A percentile compares a stretch with the other conserved stretches of the same genome.
Conservation (phyloP, 2,113 vertebrate species). For the Rhynchopsitta pachyrhyncha region DNA sequence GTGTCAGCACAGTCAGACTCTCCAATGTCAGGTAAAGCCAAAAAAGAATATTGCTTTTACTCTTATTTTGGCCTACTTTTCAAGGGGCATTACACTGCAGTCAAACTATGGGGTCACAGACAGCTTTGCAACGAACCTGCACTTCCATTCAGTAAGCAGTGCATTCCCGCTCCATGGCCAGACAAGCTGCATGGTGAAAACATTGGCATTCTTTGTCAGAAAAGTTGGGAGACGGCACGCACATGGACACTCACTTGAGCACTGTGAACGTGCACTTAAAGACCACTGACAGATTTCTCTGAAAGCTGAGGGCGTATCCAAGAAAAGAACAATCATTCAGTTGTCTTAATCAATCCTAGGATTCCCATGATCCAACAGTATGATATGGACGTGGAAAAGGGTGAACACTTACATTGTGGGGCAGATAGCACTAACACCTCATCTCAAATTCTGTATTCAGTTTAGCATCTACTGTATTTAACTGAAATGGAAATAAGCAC, state of each 20-base stretch:
- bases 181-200: background rate
- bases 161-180: rapidly evolving
- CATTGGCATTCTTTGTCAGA: background rate
- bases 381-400: background rate
- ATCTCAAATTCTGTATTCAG: background rate
- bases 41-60: background rate
- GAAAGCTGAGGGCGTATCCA: background rate
- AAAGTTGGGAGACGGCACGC: background rate
- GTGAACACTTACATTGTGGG: background rate
- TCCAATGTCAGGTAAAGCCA: background rate
- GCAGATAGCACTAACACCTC: background rate
- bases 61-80: background rate
- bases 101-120: background rate
- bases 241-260: background rate
- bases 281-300: background rate
- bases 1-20: background rate
- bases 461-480: background rate
- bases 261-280: background rate
- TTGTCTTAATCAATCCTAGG: background rate
- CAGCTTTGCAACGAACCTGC: background rate
- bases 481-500: background rate
- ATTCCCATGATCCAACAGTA: background rate
- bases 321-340: background rate
- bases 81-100: background rate
- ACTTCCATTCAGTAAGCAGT: background rate